Evolutionary conservation across 2,888 invertebrate species (phyloP).

Genomic region (Drosophila neotestacea): DNA sequence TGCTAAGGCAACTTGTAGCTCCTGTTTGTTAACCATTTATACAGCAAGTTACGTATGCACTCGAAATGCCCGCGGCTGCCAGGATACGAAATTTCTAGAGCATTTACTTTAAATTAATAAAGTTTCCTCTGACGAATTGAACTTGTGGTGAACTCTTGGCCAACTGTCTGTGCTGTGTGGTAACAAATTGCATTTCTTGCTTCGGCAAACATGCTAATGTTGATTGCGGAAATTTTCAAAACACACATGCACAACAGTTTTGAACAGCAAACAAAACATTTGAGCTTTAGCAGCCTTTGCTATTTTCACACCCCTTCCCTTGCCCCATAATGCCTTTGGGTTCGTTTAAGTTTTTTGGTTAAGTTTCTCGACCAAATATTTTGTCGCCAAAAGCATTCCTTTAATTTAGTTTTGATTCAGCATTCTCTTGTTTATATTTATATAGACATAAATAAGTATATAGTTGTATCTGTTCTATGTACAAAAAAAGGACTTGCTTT

Average conservation of each 20-base stretch:
- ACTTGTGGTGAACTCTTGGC: conserved; percentile 22
- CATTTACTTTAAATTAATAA: conserved; percentile 52
- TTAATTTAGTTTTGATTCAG: conserved; percentile 74
- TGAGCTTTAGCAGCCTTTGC: conserved; percentile 38
- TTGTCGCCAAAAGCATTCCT: conserved; percentile 74
- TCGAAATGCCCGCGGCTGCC: conserved; percentile 3
- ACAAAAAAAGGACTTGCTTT: conserved; percentile 24
- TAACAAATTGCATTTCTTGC: conserved; percentile 67
- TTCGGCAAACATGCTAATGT: conserved; percentile 67
- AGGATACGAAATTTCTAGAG: conserved; percentile 23
- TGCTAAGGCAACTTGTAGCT: neutral
- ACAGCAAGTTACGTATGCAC: conserved; percentile 21
- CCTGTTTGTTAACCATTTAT: neutral
- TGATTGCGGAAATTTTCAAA: conserved; percentile 58
- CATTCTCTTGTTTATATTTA: conserved; percentile 43
- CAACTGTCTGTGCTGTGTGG: conserved; percentile 19
- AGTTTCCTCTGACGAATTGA: conserved; percentile 32
- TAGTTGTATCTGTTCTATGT: conserved; percentile 31
- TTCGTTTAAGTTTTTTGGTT: conserved; percentile 35
- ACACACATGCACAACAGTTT: conserved; percentile 32
- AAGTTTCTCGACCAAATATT: conserved; percentile 59
- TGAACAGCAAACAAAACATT: conserved; percentile 33
- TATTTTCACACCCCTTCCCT: conserved; percentile 22
- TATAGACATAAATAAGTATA: conserved; percentile 24
- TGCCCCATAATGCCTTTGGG: conserved; percentile 3